Percentiles rank a stretch among this genome's conserved stretches.
phyloP scores from a whole-genome alignment of 2,797 vertebrate species.

The Microcaecilia unicolor region DNA sequence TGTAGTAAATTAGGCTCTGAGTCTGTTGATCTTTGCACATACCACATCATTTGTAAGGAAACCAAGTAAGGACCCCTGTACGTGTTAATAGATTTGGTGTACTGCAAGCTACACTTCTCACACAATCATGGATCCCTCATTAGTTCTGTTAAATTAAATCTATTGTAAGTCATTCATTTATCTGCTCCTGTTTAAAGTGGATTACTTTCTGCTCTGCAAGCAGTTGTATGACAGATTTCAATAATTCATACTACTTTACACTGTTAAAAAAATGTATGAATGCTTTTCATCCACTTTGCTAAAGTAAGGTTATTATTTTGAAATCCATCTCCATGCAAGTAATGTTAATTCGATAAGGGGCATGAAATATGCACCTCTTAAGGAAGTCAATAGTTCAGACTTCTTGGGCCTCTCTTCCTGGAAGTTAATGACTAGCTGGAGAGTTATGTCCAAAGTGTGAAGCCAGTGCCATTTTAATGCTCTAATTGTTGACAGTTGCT shows the following conservation, averaged over 20 bases:
- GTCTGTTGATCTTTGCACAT: no score
- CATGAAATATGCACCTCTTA: constrained; percentile 23
- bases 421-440: constrained; percentile 49
- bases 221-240: no score
- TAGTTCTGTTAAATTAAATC: constrained; percentile 7
- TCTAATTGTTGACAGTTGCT: constrained; percentile 39
- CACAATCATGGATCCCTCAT: background rate
- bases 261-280: no score
- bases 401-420: constrained; percentile 26
- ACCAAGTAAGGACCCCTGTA: background rate
- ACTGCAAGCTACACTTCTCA: background rate
- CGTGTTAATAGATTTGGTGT: constrained; percentile 11
- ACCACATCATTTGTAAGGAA: no score
- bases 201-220: no score
- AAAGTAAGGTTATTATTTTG: background rate
- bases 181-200: no score
- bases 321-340: constrained; percentile 2
- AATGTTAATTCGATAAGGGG: constrained; percentile 8
- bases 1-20: constrained; percentile 21
- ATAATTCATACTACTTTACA: no score
- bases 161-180: constrained; percentile 9
- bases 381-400: constrained; percentile 23
- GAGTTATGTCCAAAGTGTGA: constrained; percentile 38
- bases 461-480: constrained; percentile 43
- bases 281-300: background rate